Evolutionary conservation across 2,113 vertebrate genomes (phyloP), one percentile per base, ranked within the genome.

Genomic region (Leptobrachium ailaonicum): DNA sequence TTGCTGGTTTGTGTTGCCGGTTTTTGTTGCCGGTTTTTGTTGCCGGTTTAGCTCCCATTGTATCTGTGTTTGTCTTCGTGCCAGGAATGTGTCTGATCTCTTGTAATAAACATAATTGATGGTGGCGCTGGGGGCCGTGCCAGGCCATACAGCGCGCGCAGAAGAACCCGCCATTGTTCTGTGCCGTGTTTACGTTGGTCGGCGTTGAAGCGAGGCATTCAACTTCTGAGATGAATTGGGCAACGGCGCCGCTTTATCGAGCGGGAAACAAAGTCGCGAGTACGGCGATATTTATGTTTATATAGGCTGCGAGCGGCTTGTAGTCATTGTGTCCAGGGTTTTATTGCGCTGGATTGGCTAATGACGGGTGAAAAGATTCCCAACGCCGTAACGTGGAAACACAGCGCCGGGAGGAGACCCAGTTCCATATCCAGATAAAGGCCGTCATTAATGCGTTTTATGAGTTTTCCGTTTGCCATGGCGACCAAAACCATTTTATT

Each of bases 251-350:
- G 4, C 47, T 50, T 50, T 50, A 50, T 1, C 47, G 8, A 50
- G 8, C 4, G 47, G 47, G 56, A 32, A 40, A 54, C 32, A 53
- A 41, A 11, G 9, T 8, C 43, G 47, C 7, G 56, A 66, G 10
- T 64, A 75, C 73, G 20, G 45, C 62, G 4, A 14, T 53, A 47
- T 76, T 76, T 76, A 54, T 76, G 42, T 76, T 66, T 47, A 13
- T 41, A 5, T 14, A 13, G 3, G 70, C 54, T 71, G 70, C 70
- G 53, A 53, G 47, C 9, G 20, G 14, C 42, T 6, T 11, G 43
- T 32, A 11, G 41, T 41, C 41, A 13, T 67, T 9, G 13, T 41
- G 67, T 69, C 11, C 14, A 69, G 67, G 41, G 45, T 69, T 69
- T 69, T 44, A 69, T 7, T 44, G 67, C 43, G 6, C 43, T 7